A percentile compares a stretch with the other conserved stretches of the same genome.
Evolutionary conservation across 2,113 vertebrate genomes (phyloP).

Genomic region (Catharus bicknelli): DNA sequence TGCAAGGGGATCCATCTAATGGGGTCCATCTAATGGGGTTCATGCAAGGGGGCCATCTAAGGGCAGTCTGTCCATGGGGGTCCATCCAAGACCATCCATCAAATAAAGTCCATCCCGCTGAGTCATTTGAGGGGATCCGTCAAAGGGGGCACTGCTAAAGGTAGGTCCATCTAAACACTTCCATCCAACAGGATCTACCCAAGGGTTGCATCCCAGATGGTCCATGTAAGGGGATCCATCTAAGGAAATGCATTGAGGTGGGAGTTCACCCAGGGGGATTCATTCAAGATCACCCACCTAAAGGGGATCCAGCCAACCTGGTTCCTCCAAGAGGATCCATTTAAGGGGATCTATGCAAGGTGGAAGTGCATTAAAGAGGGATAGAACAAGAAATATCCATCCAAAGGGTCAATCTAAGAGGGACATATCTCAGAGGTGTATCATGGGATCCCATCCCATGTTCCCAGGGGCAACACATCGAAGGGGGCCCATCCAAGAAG

Average conservation of each 20-base stretch:
- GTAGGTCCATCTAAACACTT: background rate
- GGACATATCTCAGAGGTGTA: fast-evolving
- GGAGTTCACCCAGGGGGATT: background rate
- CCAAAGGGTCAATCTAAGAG: background rate
- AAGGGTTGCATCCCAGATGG: background rate
- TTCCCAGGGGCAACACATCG: background rate
- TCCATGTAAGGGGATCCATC: background rate
- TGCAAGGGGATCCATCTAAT: background rate
- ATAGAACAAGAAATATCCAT: background rate
- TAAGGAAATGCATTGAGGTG: background rate
- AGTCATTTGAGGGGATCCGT: no score
- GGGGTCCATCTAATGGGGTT: background rate
- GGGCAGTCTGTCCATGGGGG: background rate
- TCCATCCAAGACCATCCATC: background rate
- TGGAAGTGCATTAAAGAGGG: background rate
- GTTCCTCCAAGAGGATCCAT: background rate
- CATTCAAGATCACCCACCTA: background rate
- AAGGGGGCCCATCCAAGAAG: background rate
- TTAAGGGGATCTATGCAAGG: background rate
- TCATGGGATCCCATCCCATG: background rate
- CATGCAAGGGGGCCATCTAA: background rate
- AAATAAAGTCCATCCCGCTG: no score
- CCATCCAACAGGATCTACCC: background rate
- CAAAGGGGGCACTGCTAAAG: background rate
- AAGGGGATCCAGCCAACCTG: background rate